Base-by-base conservation (phyloP, 2,797 vertebrate species). In the Crossoptilon crossoptilon region DNA sequence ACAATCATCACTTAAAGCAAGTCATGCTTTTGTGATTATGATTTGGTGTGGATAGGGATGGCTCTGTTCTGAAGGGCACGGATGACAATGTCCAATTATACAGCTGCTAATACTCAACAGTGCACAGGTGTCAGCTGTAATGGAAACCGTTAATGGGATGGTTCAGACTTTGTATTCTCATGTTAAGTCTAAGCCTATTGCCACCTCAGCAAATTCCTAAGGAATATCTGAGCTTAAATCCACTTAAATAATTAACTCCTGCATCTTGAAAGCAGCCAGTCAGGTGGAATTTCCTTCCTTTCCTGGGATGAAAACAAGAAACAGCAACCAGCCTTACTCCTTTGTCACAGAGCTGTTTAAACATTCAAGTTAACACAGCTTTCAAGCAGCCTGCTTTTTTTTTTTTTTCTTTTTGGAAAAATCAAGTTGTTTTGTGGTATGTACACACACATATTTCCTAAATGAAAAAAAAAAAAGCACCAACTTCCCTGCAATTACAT, bases 161-260 rank as follows among this genome's bases (percentile, higher is more conserved):
- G 19, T 35, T 88, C 58, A 90, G 46, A 77, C 15, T 37, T 63
- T 78, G 58, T 55, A 75, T 26, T 5, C 19, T 14, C 22, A 43
- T 4, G 4, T 73, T 53, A 79, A 79, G 16, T 58, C 49, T 74
- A 84, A 88, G 77, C 12, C 39, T 63, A n/a, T 13, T 37, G 11
- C 76, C 39, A 58, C 26, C 73, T 66, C 49, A 88, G 70, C 67
- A 78, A 64, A 63, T 72, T 71, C 35, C 23, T 29, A 15, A 2
- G 2, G 41, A 74, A 71, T 29, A 71, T 7, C 26, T 60, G 43
- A 26, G 18, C 16, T 53, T 73, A 58, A 58, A 49, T 31, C 10
- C 71, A 27, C 22, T 58, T 41, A 59, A 91, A 67, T 67, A 79
- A 84, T 49, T 75, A 88, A 84, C 46, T 76, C 26, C n/a, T 33